phyloP scores from a whole-genome alignment of 2,113 vertebrate genomes.

The Muntiacus reevesi region DNA sequence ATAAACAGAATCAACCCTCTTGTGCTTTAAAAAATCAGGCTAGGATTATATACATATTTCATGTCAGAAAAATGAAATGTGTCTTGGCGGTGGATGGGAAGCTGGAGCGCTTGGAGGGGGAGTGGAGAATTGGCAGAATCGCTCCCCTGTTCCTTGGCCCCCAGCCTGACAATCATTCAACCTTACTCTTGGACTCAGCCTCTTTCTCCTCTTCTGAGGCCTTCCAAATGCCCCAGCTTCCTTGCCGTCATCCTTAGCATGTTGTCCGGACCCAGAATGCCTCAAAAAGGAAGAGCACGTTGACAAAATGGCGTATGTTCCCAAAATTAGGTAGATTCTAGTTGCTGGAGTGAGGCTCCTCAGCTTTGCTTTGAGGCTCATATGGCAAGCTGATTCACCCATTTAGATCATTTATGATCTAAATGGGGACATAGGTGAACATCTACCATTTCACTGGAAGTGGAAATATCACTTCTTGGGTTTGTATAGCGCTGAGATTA shows the following conservation, averaged over 20 bases:
- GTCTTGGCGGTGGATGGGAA: slow-evolving; percentile 66
- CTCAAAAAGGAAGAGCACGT: neutral
- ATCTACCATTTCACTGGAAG: neutral
- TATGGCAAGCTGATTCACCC: neutral
- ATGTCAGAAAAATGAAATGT: slow-evolving; percentile 75
- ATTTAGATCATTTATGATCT: neutral
- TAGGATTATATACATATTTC: slow-evolving; percentile 74
- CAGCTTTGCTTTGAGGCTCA: neutral
- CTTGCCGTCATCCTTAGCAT: neutral
- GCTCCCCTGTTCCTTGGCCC: slow-evolving; percentile 55
- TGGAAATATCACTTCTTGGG: neutral
- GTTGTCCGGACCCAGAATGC: neutral
- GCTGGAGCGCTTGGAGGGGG: slow-evolving; percentile 40
- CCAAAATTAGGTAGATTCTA: neutral
- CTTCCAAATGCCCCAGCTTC: slow-evolving; percentile 57
- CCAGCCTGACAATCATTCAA: slow-evolving; percentile 63
- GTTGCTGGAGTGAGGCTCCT: neutral
- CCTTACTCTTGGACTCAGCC: slow-evolving; percentile 52
- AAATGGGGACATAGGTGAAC: neutral
- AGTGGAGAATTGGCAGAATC: slow-evolving; percentile 64
- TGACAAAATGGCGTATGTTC: neutral
- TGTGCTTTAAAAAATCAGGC: slow-evolving; percentile 68
- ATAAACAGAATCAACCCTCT: slow-evolving; percentile 75
- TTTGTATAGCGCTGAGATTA: neutral
- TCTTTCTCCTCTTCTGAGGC: slow-evolving; percentile 3